Evolutionary conservation across 2,113 vertebrate species (phyloP), one percentile per base, ranked within the genome.

Genomic region (Turdus rufiventris): DNA sequence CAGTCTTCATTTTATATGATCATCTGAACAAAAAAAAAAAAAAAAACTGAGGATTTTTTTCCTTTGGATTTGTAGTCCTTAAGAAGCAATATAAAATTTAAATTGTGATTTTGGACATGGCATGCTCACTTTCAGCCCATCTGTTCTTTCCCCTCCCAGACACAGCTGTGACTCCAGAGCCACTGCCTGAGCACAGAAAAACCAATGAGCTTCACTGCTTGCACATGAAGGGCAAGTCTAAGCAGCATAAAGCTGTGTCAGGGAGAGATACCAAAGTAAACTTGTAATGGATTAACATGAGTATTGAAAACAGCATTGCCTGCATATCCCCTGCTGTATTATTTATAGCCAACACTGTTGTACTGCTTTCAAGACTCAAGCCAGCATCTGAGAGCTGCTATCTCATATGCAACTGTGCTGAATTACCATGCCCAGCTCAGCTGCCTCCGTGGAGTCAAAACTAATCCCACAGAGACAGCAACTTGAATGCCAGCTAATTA

Each of bases 241-340:
- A 85, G 71, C 58, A 76, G 48, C 74, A 34, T 17, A 78, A 88
- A 3, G 1, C 34, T 58, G 53, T 85, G 74, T 85, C 70, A 85
- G 74, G 17, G 31, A 95, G 65, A 96, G 81, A 89, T 87, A 91
- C 50, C 48, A 93, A 91, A 89, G 85, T 74, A 94, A 95, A 89
- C 45, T 75, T 93, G 78, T 75, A 89, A 72, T 25, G 74, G 45
- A 91, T 91, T 95, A 93, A 71, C 31, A 28, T 14, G 48, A 73
- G 23, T 36, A 91, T 28, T 68, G 74, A 72, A 91, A 91, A 75
- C 71, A 91, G 26, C 45, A 38, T 50, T 79, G 50, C 45, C 57
- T 82, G 40, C 40, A 33, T 72, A 78, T 75, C 73, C 71, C 18
- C 75, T 54, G 58, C 31, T 91, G 74, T 68, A 73, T 89, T 91